These are phyloP conservation scores for Circaetus gallicus DNA, from an alignment of 2,113 vertebrate genomes.

Conservation along the genomic window DNA sequence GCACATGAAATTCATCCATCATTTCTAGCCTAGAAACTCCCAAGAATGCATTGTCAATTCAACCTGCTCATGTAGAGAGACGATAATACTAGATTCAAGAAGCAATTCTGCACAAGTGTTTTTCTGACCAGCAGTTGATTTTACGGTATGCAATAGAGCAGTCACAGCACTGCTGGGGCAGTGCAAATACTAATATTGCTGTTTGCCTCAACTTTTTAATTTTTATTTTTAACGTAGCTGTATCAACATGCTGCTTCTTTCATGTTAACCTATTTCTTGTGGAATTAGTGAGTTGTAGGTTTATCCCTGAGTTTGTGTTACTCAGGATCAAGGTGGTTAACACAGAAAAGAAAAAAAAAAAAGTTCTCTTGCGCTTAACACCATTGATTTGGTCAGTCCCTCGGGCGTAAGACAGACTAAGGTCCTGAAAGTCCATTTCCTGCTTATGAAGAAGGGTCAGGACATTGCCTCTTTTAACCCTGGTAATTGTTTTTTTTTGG, in stretches of 20 bases:
- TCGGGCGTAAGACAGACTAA: background rate
- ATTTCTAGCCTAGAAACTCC: background rate
- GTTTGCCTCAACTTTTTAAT: background rate
- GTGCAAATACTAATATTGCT: background rate
- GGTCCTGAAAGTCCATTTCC: background rate
- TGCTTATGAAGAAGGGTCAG: background rate
- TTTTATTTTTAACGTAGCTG: background rate
- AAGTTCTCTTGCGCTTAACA: background rate
- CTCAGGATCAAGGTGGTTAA: background rate
- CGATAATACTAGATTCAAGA: background rate
- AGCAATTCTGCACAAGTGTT: background rate
- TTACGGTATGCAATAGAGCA: background rate
- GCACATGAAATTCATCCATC: background rate
- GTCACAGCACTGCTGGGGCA: background rate
- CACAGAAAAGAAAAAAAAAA: background rate
- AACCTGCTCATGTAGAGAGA: background rate
- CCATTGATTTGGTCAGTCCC: background rate
- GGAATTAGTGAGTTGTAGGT: background rate
- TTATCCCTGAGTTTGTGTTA: background rate
- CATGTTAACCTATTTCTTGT: background rate
- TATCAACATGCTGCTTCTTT: background rate
- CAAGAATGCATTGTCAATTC: background rate
- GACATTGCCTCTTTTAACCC: background rate
- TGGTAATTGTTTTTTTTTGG: background rate
- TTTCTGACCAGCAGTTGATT: background rate